Evolutionary conservation across 2,797 vertebrate species (phyloP).

Genomic region (Pangasius mekongensis): DNA sequence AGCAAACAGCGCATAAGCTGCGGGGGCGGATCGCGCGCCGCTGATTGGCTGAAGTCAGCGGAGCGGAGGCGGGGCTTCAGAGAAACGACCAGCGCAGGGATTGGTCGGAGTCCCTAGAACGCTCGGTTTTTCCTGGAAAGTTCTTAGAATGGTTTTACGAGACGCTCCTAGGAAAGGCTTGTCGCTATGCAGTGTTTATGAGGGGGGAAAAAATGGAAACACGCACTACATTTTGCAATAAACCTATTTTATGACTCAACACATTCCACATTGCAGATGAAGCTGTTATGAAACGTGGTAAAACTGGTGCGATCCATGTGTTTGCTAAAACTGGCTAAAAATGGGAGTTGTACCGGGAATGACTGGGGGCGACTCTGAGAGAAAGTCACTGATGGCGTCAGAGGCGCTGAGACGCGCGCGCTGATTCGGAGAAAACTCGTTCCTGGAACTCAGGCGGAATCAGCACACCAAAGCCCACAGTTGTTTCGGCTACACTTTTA

Average conservation of each 20-base stretch:
- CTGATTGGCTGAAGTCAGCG: neutral
- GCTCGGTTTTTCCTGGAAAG: slow-evolving; percentile 50
- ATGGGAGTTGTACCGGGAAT: neutral
- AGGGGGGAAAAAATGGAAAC: neutral
- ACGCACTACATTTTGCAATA: slow-evolving; percentile 14
- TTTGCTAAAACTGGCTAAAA: neutral
- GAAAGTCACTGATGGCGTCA: slow-evolving; percentile 70
- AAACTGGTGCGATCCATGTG: neutral
- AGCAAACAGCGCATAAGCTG: neutral
- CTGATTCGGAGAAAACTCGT: slow-evolving; percentile 79
- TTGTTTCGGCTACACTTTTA: slow-evolving; percentile 40
- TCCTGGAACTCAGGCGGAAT: slow-evolving; percentile 77
- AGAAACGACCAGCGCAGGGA: neutral
- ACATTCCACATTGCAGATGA: neutral
- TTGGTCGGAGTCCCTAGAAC: slow-evolving; percentile 21
- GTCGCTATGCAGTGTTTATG: slow-evolving; percentile 24
- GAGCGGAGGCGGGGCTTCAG: slow-evolving; percentile 18
- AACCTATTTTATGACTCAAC: slow-evolving; percentile 3
- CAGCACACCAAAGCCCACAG: slow-evolving; percentile 70
- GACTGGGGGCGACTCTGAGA: slow-evolving; percentile 16
- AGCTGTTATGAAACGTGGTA: neutral
- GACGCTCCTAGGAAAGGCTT: slow-evolving; percentile 32
- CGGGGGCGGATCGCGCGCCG: too few relatives aligned
- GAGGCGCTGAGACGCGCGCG: slow-evolving; percentile 67
- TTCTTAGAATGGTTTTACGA: slow-evolving; percentile 79